Percentiles rank a stretch among this genome's conserved stretches.
Conservation (phyloP, 2,113 vertebrate species). For the Toxostoma redivivum region DNA sequence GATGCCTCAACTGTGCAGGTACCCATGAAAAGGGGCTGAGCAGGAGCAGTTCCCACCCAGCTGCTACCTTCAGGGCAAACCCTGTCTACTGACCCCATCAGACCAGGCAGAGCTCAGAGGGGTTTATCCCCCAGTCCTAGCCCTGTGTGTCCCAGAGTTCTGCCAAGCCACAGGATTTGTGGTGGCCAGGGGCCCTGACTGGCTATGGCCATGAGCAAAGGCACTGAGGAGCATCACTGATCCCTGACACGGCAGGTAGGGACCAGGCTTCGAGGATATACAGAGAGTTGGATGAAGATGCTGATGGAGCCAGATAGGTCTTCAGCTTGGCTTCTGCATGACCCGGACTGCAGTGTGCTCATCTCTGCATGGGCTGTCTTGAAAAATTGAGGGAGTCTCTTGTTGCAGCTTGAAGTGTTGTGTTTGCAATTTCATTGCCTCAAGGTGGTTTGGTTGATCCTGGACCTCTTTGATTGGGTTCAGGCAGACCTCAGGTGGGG, state of each 20-base stretch:
- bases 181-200: background rate
- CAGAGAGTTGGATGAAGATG: background rate
- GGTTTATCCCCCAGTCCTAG: background rate
- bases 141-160: background rate
- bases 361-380: background rate
- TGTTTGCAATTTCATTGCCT: background rate
- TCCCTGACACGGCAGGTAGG: background rate
- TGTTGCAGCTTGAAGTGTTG: background rate
- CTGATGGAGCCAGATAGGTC: background rate
- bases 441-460: background rate
- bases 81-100: background rate
- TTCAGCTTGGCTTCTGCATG: background rate
- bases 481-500: background rate
- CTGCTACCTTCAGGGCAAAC: background rate
- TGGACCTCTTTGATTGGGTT: background rate
- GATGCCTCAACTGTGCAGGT: background rate
- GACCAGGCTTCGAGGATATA: accelerated
- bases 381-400: background rate
- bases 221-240: background rate
- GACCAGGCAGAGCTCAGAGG: background rate
- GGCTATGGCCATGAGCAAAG: background rate
- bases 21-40: background rate
- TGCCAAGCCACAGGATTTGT: background rate
- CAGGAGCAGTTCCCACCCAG: background rate
- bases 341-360: accelerated